Evolutionary conservation across 2,888 invertebrate genomes (phyloP).

Genomic region (Xylota sylvarum): DNA sequence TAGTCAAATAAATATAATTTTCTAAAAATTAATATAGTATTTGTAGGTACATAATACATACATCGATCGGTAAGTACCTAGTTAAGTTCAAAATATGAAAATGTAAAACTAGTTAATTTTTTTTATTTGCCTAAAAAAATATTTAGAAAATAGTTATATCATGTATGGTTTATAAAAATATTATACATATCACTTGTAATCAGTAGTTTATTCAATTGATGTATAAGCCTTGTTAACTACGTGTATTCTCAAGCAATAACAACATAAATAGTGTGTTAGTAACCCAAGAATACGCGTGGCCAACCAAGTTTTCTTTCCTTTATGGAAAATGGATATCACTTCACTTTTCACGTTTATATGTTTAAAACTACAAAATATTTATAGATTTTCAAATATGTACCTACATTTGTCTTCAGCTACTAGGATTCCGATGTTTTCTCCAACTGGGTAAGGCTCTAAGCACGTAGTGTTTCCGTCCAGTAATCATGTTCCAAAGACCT

Average conservation of each 20-base stretch:
- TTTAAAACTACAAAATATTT: too few species aligned
- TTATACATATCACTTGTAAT: constrained; percentile 3
- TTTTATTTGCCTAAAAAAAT: not conserved
- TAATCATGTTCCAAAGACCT: too few species aligned
- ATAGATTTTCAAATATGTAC: too few species aligned
- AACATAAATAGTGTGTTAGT: constrained; percentile 97
- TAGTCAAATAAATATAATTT: too few species aligned
- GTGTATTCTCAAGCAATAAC: constrained; percentile 99
- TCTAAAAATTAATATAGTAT: too few species aligned
- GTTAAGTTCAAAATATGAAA: too few species aligned
- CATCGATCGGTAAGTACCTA: too few species aligned
- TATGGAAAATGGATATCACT: constrained; percentile 3
- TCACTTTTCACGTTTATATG: not conserved
- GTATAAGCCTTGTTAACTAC: constrained; percentile 93
- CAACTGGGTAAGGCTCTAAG: too few species aligned
- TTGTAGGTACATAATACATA: too few species aligned
- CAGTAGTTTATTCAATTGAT: constrained; percentile 75
- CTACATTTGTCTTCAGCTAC: too few species aligned
- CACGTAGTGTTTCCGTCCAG: too few species aligned
- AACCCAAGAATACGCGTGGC: constrained; percentile 99
- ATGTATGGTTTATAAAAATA: not conserved
- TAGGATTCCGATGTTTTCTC: too few species aligned
- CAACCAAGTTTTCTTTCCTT: constrained; percentile 88
- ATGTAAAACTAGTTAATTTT: not conserved
- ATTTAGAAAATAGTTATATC: not conserved